phyloP scores from a whole-genome alignment of 1,140 invertebrate species.

The Zaprionus capensis region DNA sequence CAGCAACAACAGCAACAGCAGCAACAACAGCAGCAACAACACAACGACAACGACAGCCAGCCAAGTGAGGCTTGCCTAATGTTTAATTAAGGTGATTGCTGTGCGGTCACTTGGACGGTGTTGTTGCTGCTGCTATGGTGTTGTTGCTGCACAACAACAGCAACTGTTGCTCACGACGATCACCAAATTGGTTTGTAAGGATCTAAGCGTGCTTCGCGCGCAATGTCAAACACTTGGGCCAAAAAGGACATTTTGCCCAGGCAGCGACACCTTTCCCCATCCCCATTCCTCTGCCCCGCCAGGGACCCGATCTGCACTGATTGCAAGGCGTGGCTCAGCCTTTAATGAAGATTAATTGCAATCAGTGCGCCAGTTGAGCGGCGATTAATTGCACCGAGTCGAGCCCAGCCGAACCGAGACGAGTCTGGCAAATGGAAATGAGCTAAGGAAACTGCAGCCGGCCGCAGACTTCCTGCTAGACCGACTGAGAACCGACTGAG shows the following conservation, averaged over 20 bases:
- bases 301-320: slow-evolving; percentile 18
- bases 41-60: slow-evolving; percentile 34
- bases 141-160: slow-evolving; percentile 50
- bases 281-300: not conserved
- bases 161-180: slow-evolving; percentile 69
- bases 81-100: slow-evolving; percentile 83
- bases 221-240: slow-evolving; percentile 54
- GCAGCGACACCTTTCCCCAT: not conserved
- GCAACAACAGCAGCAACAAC: slow-evolving; percentile 52
- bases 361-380: slow-evolving; percentile 81
- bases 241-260: slow-evolving; percentile 33
- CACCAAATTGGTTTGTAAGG: slow-evolving; percentile 81
- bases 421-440: slow-evolving; percentile 67
- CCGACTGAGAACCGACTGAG: not conserved
- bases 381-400: slow-evolving; percentile 74
- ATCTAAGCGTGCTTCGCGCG: slow-evolving; percentile 57
- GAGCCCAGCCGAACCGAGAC: not conserved
- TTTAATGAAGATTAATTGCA: slow-evolving; percentile 84
- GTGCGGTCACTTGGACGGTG: slow-evolving; percentile 70
- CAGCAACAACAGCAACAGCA: slow-evolving; percentile 43
- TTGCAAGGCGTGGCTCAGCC: slow-evolving; percentile 44
- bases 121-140: slow-evolving; percentile 9
- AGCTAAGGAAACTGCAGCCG: slow-evolving; percentile 43
- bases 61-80: slow-evolving; percentile 78
- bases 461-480: slow-evolving; percentile 64